These are phyloP conservation scores for Orussus abietinus DNA, from an alignment of 1,140 invertebrate species.

Conservation along the genomic window DNA sequence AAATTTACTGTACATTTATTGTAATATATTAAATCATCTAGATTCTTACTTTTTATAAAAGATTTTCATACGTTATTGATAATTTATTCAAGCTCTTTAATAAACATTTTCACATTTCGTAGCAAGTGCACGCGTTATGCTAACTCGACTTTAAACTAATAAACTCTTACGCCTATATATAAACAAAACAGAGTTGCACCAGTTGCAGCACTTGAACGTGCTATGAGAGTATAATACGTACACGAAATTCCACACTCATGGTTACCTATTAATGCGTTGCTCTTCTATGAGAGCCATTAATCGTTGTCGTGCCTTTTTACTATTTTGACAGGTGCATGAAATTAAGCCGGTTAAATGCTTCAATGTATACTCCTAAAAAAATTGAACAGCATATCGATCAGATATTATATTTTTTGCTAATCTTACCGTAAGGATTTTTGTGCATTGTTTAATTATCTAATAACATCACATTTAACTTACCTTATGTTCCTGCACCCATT, in stretches of 20 bases:
- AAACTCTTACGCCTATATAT: too few species aligned
- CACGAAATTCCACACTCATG: too few species aligned
- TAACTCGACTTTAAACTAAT: too few species aligned
- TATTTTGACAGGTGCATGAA: conserved; percentile 81
- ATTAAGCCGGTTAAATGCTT: conserved; percentile 84
- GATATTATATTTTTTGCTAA: conserved; percentile 7
- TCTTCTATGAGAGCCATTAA: conserved; percentile 72
- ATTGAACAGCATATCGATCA: conserved; percentile 15
- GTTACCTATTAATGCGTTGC: conserved; percentile 31
- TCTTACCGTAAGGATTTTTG: conserved; percentile 7
- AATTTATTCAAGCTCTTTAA: too few species aligned
- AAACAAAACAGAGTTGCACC: too few species aligned
- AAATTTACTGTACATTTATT: conserved; percentile 19
- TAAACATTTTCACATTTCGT: too few species aligned
- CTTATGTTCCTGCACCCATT: conserved; percentile 81
- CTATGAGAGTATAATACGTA: too few species aligned
- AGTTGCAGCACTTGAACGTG: too few species aligned
- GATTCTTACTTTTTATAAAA: too few species aligned
- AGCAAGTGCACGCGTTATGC: too few species aligned
- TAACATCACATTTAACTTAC: conserved; percentile 46
- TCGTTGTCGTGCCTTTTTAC: conserved; percentile 79
- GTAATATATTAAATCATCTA: conserved; percentile 30
- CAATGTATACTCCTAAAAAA: conserved; percentile 75
- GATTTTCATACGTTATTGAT: too few species aligned
- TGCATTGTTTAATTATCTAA: neutral